Conservation (phyloP, 2,113 vertebrate species). For the Balaeniceps rex region DNA sequence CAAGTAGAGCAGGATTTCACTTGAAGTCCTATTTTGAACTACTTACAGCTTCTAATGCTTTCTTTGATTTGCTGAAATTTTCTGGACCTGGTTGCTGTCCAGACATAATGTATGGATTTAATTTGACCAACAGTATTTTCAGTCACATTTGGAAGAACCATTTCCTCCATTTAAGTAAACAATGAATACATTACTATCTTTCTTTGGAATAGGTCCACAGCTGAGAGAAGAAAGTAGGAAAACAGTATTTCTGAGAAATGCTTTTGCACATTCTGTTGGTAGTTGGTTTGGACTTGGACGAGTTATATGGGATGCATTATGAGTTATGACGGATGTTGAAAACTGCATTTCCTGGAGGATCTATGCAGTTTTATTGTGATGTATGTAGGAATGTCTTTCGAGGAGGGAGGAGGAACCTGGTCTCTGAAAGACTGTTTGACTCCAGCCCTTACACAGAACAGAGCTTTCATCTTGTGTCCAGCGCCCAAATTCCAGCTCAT, state of each 20-base stretch:
- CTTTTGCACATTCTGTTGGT: background rate
- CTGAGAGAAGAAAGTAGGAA: background rate
- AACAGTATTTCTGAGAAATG: background rate
- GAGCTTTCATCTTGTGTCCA: background rate
- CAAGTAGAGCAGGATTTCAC: background rate
- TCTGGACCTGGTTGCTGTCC: background rate
- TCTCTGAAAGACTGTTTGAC: background rate
- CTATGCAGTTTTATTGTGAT: background rate
- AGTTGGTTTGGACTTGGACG: background rate
- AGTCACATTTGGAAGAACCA: slow-evolving; percentile 10
- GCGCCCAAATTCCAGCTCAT: background rate
- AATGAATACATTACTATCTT: background rate
- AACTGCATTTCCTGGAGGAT: background rate
- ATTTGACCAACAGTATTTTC: background rate
- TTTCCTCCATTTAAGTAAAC: background rate
- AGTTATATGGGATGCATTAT: no score
- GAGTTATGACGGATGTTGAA: background rate
- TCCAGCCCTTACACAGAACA: background rate
- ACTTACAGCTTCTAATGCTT: background rate
- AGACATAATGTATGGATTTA: background rate
- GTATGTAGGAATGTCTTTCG: background rate
- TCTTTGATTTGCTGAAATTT: background rate
- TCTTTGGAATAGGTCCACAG: background rate
- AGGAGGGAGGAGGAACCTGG: background rate
- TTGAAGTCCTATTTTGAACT: background rate